Percentiles rank a stretch among this genome's conserved stretches.
Conservation (phyloP, 1,140 invertebrate genomes). For the Branchinecta lindahli region DNA sequence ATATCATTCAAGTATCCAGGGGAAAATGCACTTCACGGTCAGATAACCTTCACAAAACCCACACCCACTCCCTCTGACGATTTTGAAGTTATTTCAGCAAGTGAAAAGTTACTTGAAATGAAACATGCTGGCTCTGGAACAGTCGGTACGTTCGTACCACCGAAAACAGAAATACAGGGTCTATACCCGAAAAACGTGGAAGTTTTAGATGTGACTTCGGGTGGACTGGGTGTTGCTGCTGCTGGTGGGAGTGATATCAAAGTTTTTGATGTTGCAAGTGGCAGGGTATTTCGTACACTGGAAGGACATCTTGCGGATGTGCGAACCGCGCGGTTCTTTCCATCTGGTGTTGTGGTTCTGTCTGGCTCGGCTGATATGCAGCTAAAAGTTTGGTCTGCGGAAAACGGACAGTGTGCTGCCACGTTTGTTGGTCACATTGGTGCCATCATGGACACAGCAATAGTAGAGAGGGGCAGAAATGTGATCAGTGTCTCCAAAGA, state of each 20-base stretch:
- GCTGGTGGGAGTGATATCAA: conserved; percentile 41
- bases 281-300: conserved; percentile 40
- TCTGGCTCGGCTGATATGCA: conserved; percentile 50
- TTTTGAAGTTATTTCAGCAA: background rate
- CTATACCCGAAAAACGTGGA: conserved; percentile 25
- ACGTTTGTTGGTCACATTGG: conserved; percentile 47
- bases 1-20: background rate
- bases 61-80: background rate
- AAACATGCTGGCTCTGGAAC: background rate
- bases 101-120: background rate
- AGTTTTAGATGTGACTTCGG: conserved; percentile 39
- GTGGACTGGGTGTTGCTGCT: conserved; percentile 43
- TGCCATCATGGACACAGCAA: conserved; percentile 45
- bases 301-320: conserved; percentile 50
- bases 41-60: background rate
- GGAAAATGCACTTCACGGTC: background rate
- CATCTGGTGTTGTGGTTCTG: conserved; percentile 49
- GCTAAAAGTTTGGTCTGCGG: conserved; percentile 51
- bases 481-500: conserved; percentile 53
- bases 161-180: background rate
- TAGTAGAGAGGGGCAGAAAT: conserved; percentile 55
- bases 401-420: conserved; percentile 46
- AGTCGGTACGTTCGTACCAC: background rate
- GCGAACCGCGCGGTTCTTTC: conserved; percentile 51
- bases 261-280: conserved; percentile 45